Evolutionary conservation across 2,797 vertebrate genomes (phyloP), one percentile per base, ranked within the genome.

Genomic region (Ataeniobius toweri): DNA sequence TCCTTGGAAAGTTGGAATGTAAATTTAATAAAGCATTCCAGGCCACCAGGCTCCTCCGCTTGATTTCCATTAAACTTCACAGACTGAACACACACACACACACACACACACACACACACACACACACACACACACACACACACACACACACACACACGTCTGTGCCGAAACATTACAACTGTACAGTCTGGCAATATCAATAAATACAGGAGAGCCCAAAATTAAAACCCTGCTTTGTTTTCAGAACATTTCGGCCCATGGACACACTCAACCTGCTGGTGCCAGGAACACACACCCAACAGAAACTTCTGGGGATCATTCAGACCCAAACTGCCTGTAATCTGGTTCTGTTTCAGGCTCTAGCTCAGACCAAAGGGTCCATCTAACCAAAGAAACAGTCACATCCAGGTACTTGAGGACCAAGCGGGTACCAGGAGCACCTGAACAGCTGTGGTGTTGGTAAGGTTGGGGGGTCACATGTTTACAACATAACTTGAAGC

Each of bases 1-100:
- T 91, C 20, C 78, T 92, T 58, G 84, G 82, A 91, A 91, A 90
- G 88, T 86, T 90, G 91, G 91, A 92, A 91, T 93, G 93, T 91
- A 84, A 80, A 71, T 74, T 72, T 84, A 84, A 5, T 26, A 86
- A 90, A 79, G 4, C 75, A 76, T 76, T 76, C 50, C 28, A 68
- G 39, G 46, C 61, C 65, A 31, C 77, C 63, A 81, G 65, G 55
- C 75, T 73, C 74, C 16, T 78, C 67, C 28, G 78, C 10, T 28
- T 74, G 58, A 61, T 59, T 74, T 79, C 58, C 79, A 81, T 82
- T 26, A 85, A 76, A 83, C 72, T 82, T 74, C 28, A 75, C 48
- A 85, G 69, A 89, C 85, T 70, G 89, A 89, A 87, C 13, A 63
- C 26, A 63, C 28, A 36, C 59, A 31, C 28, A 61, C n/a, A 26